Evolutionary conservation across 2,888 invertebrate genomes (phyloP), one percentile per base, ranked within the genome.

Genomic region (Pachycephus smyrnensis): DNA sequence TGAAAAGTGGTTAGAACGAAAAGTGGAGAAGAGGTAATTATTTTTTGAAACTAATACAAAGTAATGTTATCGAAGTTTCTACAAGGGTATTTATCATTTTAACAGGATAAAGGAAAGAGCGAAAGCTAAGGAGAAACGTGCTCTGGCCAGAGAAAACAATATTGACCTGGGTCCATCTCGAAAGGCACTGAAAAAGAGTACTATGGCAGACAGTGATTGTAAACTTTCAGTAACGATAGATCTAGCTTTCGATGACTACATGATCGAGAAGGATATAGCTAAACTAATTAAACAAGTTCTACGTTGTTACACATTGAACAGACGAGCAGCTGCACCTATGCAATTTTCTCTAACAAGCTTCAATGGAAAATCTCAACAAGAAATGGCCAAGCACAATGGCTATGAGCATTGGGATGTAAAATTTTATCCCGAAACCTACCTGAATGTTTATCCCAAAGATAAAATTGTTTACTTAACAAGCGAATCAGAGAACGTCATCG

Each of bases 381-480:
- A 95, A 85, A 95, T 98, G 92, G 94, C 95, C 69, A 95, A 95
- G 86, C 96, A 98, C 86, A 95, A 96, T 90, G 98, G 98, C 55
- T 98, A 96, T 92, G 94, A 95, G 91, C 95, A 97, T 90, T 99
- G 99, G 98, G 97, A 98, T 93, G 96, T 97, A 91, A 92, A 95
- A 86, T 96, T 96, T 90, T 94, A 95, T 89, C 92, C 94, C 74
- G 92, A 94, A 81, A 91, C 94, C 32, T 97, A 96, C 90, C 88
- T 93, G 15, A 93, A 96, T 76, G 79, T 96, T 73, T 98, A 98
- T 91, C 93, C 94, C 0, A 96, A 95, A 88, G 94, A 96, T 3
- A 95, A 96, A 84, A 92, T 99, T 77, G 94, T 99, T 1, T 99
- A 99, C 92, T 93, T 99, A 83, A 96, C 97, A 6, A 98, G 98